Evolutionary conservation across 2,888 invertebrate genomes (phyloP).

Genomic region (Meteorus cinctellus): DNA sequence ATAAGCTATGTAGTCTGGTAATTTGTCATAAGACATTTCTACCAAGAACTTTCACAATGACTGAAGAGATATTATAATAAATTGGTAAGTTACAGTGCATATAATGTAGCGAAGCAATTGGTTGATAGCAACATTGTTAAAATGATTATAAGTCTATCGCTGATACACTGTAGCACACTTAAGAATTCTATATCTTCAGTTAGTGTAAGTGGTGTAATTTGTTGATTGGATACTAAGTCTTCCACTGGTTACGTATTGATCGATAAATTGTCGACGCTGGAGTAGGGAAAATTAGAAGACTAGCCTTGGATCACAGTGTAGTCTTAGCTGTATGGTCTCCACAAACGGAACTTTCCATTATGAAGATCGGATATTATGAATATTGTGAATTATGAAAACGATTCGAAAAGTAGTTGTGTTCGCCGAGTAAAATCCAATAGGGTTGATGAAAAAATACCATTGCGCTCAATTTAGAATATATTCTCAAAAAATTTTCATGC

Average conservation of each 20-base stretch:
- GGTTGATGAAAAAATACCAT: too few relatives aligned
- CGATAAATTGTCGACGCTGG: background rate
- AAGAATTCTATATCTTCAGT: background rate
- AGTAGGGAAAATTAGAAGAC: background rate
- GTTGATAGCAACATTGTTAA: background rate
- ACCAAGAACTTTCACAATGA: background rate
- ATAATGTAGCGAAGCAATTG: background rate
- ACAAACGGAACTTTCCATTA: background rate
- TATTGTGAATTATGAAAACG: too few relatives aligned
- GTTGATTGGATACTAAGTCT: background rate
- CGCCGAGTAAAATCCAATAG: too few relatives aligned
- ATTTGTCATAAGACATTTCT: conserved; percentile 24
- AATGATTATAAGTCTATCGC: background rate
- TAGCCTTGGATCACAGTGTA: background rate
- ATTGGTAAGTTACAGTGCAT: background rate
- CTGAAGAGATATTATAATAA: background rate
- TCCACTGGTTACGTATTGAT: background rate
- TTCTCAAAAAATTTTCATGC: conserved; percentile 33
- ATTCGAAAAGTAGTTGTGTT: too few relatives aligned
- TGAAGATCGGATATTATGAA: too few relatives aligned
- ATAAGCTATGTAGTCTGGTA: conserved; percentile 20
- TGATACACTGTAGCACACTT: background rate
- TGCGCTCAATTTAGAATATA: background rate
- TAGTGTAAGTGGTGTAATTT: background rate
- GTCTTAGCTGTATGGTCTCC: background rate